phyloP scores from a whole-genome alignment of 2,113 vertebrate species.

The Coryphaenoides rupestris region DNA sequence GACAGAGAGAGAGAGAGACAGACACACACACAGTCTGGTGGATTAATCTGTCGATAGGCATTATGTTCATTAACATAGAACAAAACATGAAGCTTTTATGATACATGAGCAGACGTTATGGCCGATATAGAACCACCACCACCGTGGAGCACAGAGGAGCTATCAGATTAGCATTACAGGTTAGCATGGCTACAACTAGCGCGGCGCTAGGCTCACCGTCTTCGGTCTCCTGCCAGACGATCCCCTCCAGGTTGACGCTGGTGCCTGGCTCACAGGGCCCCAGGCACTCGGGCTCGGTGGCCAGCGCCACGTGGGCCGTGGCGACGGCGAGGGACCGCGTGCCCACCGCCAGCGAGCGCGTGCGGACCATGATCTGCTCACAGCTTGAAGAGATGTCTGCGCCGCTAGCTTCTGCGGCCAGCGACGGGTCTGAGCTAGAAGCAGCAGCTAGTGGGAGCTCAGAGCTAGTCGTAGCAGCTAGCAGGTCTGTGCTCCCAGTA shows the following conservation, averaged over 20 bases:
- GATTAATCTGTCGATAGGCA: too few species aligned
- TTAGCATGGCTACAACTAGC: neutral
- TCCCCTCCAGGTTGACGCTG: conserved; percentile 96
- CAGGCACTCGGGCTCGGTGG: conserved; percentile 91
- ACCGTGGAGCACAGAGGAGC: too few species aligned
- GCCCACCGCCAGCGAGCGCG: conserved; percentile 91
- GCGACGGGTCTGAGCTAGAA: conserved; percentile 23
- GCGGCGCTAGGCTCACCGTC: conserved; percentile 75
- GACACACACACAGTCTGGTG: too few species aligned
- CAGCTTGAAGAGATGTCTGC: conserved; percentile 91
- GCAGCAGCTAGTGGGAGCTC: conserved; percentile 59
- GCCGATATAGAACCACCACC: too few species aligned
- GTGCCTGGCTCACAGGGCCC: conserved; percentile 96
- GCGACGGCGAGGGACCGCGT: conserved; percentile 90
- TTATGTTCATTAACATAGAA: too few species aligned
- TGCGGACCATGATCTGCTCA: conserved; percentile 98
- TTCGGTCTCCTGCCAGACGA: conserved; percentile 97
- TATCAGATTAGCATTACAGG: too few species aligned
- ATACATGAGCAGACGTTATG: too few species aligned
- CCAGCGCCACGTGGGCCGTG: conserved; percentile 86
- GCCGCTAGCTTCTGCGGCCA: conserved; percentile 5
- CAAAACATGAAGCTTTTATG: too few species aligned
- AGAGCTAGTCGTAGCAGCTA: conserved; percentile 30
- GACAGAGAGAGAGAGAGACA: too few species aligned
- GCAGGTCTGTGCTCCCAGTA: conserved; percentile 32